A percentile compares a stretch with the other conserved stretches of the same genome.
These are phyloP conservation scores for Habrosyne pyritoides DNA, from an alignment of 2,888 invertebrate species.

Conservation along the genomic window DNA sequence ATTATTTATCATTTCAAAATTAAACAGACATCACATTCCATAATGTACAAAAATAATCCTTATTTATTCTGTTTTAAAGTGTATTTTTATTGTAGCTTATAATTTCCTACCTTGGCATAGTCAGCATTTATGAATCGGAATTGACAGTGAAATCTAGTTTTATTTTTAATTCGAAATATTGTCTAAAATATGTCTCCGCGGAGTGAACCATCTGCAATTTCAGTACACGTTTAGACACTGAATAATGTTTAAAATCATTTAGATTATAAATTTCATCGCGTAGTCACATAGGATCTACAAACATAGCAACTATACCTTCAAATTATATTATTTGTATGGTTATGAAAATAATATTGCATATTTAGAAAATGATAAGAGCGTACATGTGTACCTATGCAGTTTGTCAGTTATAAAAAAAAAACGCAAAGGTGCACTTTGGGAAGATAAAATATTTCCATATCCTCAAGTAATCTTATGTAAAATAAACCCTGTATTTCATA, in stretches of 20 bases:
- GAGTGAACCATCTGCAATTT: not conserved
- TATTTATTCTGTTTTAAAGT: conserved; percentile 31
- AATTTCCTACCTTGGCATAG: conserved; percentile 40
- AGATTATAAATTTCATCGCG: conserved; percentile 10
- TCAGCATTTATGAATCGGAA: conserved; percentile 51
- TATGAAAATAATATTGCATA: conserved; percentile 39
- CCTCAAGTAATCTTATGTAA: conserved; percentile 47
- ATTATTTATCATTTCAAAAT: conserved; percentile 51
- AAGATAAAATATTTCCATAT: conserved; percentile 25
- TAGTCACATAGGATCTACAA: conserved; percentile 20
- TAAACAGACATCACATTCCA: conserved; percentile 76
- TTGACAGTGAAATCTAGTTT: conserved; percentile 38
- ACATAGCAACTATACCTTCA: conserved; percentile 19
- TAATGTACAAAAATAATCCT: conserved; percentile 63
- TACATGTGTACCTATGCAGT: conserved; percentile 28
- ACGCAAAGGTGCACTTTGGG: conserved; percentile 20
- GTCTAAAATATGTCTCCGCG: conserved; percentile 14
- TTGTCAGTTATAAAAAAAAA: not conserved
- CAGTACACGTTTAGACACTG: not conserved
- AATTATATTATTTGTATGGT: conserved; percentile 34
- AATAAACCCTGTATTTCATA: conserved; percentile 39
- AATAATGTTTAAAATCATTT: conserved; percentile 10
- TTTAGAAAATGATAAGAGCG: conserved; percentile 27
- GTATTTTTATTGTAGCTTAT: conserved; percentile 16
- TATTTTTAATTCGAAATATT: conserved; percentile 18